Conservation (phyloP, 2,113 vertebrate genomes). For the Lophochroa leadbeateri region DNA sequence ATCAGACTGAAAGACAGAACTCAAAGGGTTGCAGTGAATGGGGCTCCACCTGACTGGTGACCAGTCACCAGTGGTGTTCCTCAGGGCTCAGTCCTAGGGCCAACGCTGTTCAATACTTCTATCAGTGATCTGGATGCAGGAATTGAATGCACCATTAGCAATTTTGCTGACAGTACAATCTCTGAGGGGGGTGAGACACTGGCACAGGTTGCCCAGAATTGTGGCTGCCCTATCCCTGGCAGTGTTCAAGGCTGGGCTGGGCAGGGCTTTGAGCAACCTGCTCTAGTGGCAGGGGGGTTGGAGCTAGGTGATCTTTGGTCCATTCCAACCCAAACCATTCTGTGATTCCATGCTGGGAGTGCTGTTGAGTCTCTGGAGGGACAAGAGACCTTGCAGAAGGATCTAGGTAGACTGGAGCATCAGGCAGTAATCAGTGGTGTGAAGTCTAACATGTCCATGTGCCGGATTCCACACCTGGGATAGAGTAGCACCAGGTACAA, state of each 20-base stretch:
- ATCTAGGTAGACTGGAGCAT: background rate
- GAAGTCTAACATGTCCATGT: background rate
- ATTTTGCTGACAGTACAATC: background rate
- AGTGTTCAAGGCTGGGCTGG: too few relatives aligned
- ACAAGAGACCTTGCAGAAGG: background rate
- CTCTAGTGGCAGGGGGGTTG: background rate
- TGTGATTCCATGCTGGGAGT: background rate
- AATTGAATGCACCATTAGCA: background rate
- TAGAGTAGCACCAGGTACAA: accelerated
- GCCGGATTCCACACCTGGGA: background rate
- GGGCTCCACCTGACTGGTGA: background rate
- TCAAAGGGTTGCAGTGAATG: background rate
- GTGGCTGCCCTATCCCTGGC: too few relatives aligned
- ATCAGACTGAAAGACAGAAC: background rate
- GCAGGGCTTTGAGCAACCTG: accelerated
- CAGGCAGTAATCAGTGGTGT: accelerated
- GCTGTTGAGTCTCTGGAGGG: background rate
- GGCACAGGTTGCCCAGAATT: too few relatives aligned
- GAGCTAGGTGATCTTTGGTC: background rate
- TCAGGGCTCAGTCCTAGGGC: background rate
- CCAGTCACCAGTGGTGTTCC: background rate
- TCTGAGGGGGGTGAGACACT: too few relatives aligned
- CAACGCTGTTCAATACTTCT: background rate
- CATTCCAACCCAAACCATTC: background rate
- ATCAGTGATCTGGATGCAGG: background rate